These are phyloP conservation scores for Coecobrya sp. DNA, from an alignment of 2,888 invertebrate species.

Conservation along the genomic window DNA sequence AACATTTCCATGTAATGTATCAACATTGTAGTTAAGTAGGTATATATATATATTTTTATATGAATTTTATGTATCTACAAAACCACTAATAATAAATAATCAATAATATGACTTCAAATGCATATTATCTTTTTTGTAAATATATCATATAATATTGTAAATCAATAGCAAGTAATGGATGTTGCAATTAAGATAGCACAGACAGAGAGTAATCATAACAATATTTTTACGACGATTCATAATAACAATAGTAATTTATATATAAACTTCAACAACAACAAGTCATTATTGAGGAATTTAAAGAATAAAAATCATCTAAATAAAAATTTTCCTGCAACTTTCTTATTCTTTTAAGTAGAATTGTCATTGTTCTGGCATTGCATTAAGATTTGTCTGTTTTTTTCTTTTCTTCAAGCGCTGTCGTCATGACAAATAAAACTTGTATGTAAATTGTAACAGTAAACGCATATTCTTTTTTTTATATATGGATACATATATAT, in stretches of 20 bases:
- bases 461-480: conserved; percentile 20
- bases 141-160: not conserved
- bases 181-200: conserved; percentile 27
- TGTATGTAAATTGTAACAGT: not conserved
- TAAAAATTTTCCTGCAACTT: conserved; percentile 54
- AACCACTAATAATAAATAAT: not conserved
- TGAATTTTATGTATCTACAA: not conserved
- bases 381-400: conserved; percentile 33
- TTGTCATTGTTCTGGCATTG: conserved; percentile 54
- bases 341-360: conserved; percentile 28
- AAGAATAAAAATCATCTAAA: conserved; percentile 53
- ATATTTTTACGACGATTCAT: conserved; percentile 10
- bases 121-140: not conserved
- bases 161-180: not conserved
- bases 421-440: conserved; percentile 47
- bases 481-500: conserved; percentile 30
- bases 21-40: not conserved
- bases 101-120: not conserved
- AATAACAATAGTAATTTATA: not conserved
- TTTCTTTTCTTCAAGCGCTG: not conserved
- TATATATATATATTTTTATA: too few species aligned
- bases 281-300: conserved; percentile 15
- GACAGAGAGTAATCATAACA: conserved; percentile 24
- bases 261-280: conserved; percentile 14
- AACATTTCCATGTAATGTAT: conserved; percentile 27